Evolutionary conservation across 2,113 vertebrate genomes (phyloP), one percentile per base, ranked within the genome.

Genomic region (Mixornis gularis): DNA sequence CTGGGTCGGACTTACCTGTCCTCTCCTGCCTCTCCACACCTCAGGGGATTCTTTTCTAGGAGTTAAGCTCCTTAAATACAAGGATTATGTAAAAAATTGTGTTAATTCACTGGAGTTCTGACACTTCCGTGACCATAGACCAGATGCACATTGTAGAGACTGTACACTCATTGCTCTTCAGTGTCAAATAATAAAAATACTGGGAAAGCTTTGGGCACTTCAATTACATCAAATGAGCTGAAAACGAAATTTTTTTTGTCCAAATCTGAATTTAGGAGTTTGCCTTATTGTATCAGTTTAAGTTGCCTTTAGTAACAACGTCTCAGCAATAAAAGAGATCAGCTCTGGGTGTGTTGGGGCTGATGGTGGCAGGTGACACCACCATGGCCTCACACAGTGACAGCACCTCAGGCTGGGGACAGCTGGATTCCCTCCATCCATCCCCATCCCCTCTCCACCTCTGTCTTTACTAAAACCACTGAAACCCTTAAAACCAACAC

Each of bases 371-470:
- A 74, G 88, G 94, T 79, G 78, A 65, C 53, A 36, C 46, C 12
- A 38, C 84, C 6, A 3, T 24, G 74, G 90, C 63, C 86, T 90
- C 79, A 77, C 62, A 15, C 2, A 10, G 32, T 60, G 76, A 25
- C 80, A 93, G 7, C 70, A 30, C 15, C 58, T 30, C 62, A 48
- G 87, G 58, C 90, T 94, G 95, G 94, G 80, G 85, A 85, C 95
- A 80, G 89, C 81, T 92, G 94, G 92, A 36, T 80, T 49, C 55
- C 72, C 60, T 95, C 95, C 96, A 93, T 96, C 79, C 93, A 69
- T 92, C 95, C 52, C 69, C 60, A 41, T 59, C 12, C 89, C 74
- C 52, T 79, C 46, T 83, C 71, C 77, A 58, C 62, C 72, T 95
- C 82, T 66, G 41, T 63, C 87, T 93, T 79, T 52, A 72, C 93